Base-by-base conservation (phyloP, 2,888 invertebrate species). In the Sisyra terminalis region DNA sequence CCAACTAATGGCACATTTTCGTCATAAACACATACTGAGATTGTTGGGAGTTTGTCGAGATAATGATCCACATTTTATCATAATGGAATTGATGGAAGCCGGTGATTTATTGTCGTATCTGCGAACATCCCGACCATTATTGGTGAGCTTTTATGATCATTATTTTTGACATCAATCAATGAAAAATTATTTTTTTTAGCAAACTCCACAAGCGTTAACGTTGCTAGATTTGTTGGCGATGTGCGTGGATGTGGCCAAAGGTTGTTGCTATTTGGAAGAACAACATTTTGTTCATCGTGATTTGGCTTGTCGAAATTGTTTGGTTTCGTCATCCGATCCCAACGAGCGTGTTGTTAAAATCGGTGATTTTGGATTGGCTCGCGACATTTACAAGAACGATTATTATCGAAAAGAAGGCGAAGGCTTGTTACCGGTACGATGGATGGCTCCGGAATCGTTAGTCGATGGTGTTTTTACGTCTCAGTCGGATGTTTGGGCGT, bases 361-460 rank as follows among this genome's bases (percentile, higher is more conserved):
- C 44, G 96, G 94, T 0, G 97, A 97, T 63, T 97, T 97, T 59
- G 97, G 97, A 0, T 68, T 98, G 7, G 94, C 97, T 0, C 70
- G 97, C 47, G 96, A 97, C 60, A 89, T 97, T 48, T 96, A 96
- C 62, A 89, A 90, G 59, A 93, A 88, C 55, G 96, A 97, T 60
- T 98, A 97, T 57, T 98, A 97, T 57, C 73, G 94, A 48, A 94
- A 96, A 61, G 92, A 92, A 63, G 86, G 88, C 2, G 81, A 82
- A 66, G 79, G 93, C 1, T 64, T 94, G 37, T 61, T 97, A 40
- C 97, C 96, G 2, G 92, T 97, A 1, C 71, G 94, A 32, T 97
- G 97, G 97, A 96, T 98, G 94, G 83, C 94, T 0, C 96, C 96
- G 2, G 98, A 98, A 63, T 90, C 93, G 16, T 65, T 97, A 9